Conservation (phyloP, 1,140 invertebrate species). For the Notospermus geniculatus region DNA sequence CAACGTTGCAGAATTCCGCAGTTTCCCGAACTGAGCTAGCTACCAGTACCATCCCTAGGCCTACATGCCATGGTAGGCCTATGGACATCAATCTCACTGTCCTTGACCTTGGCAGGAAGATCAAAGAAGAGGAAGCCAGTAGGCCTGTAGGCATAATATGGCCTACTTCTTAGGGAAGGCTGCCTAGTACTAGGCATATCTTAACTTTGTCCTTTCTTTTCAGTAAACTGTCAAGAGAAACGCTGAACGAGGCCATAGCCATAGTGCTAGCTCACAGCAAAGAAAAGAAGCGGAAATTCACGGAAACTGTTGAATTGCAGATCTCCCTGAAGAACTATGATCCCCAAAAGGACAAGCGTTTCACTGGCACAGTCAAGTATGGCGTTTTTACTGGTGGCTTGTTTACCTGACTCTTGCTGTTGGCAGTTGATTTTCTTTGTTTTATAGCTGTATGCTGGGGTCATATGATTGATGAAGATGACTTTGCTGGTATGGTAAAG, state of each 20-base stretch:
- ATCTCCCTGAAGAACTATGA: conserved; percentile 99
- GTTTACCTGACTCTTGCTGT: conserved; percentile 1
- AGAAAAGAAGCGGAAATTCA: conserved; percentile 85
- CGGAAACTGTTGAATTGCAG: conserved; percentile 99
- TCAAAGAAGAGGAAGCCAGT: too few species aligned
- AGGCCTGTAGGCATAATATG: too few species aligned
- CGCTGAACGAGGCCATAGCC: conserved; percentile 93
- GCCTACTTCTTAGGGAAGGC: too few species aligned
- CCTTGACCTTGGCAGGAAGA: too few species aligned
- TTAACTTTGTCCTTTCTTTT: conserved; percentile 23
- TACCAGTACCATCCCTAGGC: too few species aligned
- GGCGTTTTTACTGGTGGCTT: conserved; percentile 40
- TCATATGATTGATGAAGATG: too few species aligned
- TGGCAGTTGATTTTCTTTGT: conserved; percentile 9
- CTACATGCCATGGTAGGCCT: too few species aligned
- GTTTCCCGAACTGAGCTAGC: too few species aligned
- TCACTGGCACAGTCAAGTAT: conserved; percentile 99
- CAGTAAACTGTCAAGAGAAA: conserved; percentile 92
- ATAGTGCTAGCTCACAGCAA: conserved; percentile 73
- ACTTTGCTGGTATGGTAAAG: too few species aligned
- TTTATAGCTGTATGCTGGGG: too few species aligned
- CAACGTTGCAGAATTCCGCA: too few species aligned
- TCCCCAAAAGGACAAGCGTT: conserved; percentile 99
- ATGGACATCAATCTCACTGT: too few species aligned
- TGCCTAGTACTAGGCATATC: background rate